Evolutionary conservation across 2,113 vertebrate genomes (phyloP).

Genomic region (Equus quagga): DNA sequence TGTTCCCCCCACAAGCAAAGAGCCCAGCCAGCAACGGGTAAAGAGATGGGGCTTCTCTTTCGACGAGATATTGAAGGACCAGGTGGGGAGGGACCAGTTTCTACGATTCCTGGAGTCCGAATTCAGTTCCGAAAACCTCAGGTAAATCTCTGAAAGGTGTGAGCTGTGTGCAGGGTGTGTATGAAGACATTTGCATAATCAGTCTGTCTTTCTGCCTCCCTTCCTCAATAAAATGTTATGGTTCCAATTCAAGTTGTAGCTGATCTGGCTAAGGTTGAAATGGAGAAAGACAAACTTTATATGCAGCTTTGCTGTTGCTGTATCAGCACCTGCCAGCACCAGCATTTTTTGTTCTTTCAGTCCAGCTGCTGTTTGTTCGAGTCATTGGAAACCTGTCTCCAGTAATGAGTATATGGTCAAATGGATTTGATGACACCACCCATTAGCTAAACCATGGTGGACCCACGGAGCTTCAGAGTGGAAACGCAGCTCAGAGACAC

Average conservation of each 20-base stretch:
- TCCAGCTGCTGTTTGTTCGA: neutral
- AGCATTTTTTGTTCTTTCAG: neutral
- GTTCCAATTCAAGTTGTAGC: neutral
- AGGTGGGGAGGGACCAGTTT: slow-evolving; percentile 95
- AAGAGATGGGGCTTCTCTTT: slow-evolving; percentile 97
- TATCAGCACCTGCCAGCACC: neutral
- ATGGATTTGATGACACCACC: neutral
- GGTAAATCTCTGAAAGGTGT: slow-evolving; percentile 86
- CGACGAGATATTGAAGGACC: slow-evolving; percentile 95
- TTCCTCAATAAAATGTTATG: neutral
- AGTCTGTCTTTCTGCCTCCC: neutral
- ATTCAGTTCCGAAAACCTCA: slow-evolving; percentile 98
- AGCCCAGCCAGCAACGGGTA: slow-evolving; percentile 95
- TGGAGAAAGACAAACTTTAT: neutral
- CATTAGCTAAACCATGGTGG: neutral
- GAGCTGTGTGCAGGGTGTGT: neutral
- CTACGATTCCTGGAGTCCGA: slow-evolving; percentile 98
- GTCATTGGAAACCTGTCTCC: neutral
- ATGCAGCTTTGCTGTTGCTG: neutral
- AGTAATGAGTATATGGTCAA: neutral
- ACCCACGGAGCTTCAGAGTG: neutral
- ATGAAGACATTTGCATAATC: neutral
- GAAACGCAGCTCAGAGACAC: neutral
- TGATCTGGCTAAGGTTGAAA: neutral
- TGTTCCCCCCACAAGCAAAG: slow-evolving; percentile 89